A percentile compares a stretch with the other conserved stretches of the same genome.
Evolutionary conservation across 2,113 vertebrate genomes (phyloP).

Genomic region (Camelus dromedarius): DNA sequence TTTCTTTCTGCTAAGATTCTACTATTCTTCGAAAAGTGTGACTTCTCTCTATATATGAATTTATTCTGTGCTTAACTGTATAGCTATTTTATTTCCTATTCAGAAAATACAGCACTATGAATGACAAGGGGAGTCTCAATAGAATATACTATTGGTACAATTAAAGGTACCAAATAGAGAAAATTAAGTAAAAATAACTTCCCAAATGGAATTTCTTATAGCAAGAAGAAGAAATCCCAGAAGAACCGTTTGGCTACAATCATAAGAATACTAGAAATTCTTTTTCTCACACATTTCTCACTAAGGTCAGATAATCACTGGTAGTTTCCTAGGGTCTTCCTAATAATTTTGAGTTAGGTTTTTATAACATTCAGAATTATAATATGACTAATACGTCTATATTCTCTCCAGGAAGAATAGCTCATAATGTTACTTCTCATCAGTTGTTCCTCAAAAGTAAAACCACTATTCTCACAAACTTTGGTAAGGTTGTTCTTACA

Average conservation of each 20-base stretch:
- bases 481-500: background rate
- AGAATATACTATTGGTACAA: background rate
- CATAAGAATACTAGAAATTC: background rate
- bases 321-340: background rate
- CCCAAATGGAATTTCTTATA: conserved; percentile 17
- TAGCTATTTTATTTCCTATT: conserved; percentile 21
- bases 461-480: conserved; percentile 17
- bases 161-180: conserved; percentile 31
- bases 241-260: background rate
- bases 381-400: background rate
- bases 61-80: conserved; percentile 6
- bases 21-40: background rate
- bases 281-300: conserved; percentile 34
- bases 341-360: background rate
- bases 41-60: background rate
- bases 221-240: conserved; percentile 23
- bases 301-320: background rate
- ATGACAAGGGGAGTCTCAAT: background rate
- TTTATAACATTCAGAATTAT: conserved; percentile 39
- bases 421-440: background rate
- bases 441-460: conserved; percentile 41
- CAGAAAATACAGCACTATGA: background rate
- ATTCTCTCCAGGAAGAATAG: background rate
- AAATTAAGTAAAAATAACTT: conserved; percentile 51
- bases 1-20: background rate